phyloP scores from a whole-genome alignment of 2,888 invertebrate species.

The Dicranocentrus wangi region DNA sequence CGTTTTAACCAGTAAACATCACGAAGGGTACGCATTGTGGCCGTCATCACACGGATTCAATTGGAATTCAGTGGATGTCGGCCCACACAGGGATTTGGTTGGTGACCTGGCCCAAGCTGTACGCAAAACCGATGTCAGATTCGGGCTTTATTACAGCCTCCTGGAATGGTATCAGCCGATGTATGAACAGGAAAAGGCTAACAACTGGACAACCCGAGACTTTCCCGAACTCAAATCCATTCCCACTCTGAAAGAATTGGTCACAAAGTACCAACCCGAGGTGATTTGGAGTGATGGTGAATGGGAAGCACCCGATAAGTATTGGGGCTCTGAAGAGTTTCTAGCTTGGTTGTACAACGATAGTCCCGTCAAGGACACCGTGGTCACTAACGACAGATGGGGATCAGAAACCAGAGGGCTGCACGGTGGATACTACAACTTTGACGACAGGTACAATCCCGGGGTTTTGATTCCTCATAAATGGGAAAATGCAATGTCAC shows the following conservation, averaged over 20 bases:
- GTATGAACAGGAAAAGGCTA: conserved; percentile 74
- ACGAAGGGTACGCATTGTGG: conserved; percentile 90
- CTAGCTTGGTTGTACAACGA: conserved; percentile 76
- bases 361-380: conserved; percentile 76
- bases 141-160: conserved; percentile 74
- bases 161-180: conserved; percentile 76
- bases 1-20: conserved; percentile 90
- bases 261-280: conserved; percentile 74
- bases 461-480: conserved; percentile 75
- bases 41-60: conserved; percentile 87
- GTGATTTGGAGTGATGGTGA: conserved; percentile 75
- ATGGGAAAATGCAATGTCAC: conserved; percentile 78
- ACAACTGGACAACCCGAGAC: conserved; percentile 73
- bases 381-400: conserved; percentile 77
- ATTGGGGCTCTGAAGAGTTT: conserved; percentile 76
- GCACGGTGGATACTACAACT: conserved; percentile 76
- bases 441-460: conserved; percentile 75
- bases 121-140: conserved; percentile 73
- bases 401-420: conserved; percentile 75
- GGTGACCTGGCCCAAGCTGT: conserved; percentile 75
- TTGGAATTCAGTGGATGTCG: conserved; percentile 88
- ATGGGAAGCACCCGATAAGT: conserved; percentile 73
- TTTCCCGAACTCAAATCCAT: conserved; percentile 66
- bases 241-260: conserved; percentile 54
- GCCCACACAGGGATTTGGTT: conserved; percentile 85